Evolutionary conservation across 1,140 invertebrate species (phyloP).

Genomic region (Octopus bimaculoides): DNA sequence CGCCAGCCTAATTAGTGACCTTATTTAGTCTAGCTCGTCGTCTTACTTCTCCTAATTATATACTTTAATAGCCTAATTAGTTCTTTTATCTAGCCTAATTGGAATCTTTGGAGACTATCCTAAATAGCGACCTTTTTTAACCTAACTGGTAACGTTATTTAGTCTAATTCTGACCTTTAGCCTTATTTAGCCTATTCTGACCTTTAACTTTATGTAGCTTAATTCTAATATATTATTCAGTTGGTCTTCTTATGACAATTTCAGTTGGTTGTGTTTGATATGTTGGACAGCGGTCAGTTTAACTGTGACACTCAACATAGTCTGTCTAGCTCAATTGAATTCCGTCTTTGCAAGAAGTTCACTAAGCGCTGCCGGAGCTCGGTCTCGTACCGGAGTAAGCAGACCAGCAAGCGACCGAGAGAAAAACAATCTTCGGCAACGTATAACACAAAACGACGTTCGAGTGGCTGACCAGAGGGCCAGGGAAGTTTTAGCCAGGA

Average conservation of each 20-base stretch:
- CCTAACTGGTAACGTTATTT: not conserved
- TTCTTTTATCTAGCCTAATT: no score
- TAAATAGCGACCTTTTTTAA: no score
- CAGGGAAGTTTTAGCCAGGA: not conserved
- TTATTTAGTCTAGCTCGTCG: no score
- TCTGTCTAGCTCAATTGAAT: no score
- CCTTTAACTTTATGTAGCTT: not conserved
- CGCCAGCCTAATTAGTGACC: no score
- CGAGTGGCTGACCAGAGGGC: constrained; percentile 8
- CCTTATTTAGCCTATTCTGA: not conserved
- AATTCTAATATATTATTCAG: not conserved
- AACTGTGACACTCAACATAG: not conserved
- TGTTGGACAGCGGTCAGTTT: not conserved
- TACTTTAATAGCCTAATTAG: no score
- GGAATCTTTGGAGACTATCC: no score
- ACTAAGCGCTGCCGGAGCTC: not conserved
- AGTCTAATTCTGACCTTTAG: not conserved
- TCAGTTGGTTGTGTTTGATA: not conserved
- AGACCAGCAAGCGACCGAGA: not conserved
- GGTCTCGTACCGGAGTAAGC: not conserved
- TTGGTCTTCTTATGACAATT: not conserved
- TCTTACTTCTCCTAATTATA: no score
- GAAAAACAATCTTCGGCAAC: not conserved
- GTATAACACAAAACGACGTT: not conserved
- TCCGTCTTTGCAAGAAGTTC: not conserved